phyloP scores from a whole-genome alignment of 35 echinoderm and acorn worm species.

The Lytechinus pictus region DNA sequence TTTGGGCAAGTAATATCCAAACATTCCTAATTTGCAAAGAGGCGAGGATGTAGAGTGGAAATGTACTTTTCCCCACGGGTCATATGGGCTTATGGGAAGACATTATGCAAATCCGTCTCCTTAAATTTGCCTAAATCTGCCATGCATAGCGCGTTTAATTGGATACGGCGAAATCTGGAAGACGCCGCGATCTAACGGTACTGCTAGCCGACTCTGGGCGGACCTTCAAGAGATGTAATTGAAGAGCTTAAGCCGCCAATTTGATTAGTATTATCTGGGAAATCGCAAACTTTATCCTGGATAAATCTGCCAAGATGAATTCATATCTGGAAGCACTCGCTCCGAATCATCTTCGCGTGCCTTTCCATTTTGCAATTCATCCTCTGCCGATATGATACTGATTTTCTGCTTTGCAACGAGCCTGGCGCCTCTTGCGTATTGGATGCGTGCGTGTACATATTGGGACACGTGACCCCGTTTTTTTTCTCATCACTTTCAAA shows the following conservation, averaged over 20 bases:
- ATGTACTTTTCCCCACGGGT: constrained; percentile 17
- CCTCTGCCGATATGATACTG: not conserved
- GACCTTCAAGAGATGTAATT: not conserved
- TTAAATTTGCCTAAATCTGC: constrained; percentile 28
- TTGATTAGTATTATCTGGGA: constrained; percentile 8
- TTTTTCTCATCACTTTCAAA: no score
- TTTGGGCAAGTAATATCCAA: constrained; percentile 18
- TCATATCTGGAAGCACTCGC: not conserved
- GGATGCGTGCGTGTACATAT: not conserved
- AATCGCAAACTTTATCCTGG: constrained; percentile 3
- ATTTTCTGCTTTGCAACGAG: not conserved
- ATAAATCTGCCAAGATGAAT: constrained; percentile 12
- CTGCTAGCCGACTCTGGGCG: not conserved
- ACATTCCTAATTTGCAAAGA: constrained; percentile 15
- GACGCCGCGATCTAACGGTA: not conserved
- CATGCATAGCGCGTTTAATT: constrained; percentile 9
- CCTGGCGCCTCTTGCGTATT: not conserved
- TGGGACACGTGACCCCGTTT: no score
- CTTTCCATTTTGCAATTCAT: not conserved
- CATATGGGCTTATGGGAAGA: not conserved
- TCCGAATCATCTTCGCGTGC: not conserved
- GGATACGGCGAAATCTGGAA: constrained; percentile 4
- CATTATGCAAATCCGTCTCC: constrained; percentile 25
- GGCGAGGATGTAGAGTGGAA: not conserved
- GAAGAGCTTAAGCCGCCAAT: not conserved